Evolutionary conservation across 2,888 invertebrate species (phyloP), one percentile per base, ranked within the genome.

Genomic region (Fragum sueziense): DNA sequence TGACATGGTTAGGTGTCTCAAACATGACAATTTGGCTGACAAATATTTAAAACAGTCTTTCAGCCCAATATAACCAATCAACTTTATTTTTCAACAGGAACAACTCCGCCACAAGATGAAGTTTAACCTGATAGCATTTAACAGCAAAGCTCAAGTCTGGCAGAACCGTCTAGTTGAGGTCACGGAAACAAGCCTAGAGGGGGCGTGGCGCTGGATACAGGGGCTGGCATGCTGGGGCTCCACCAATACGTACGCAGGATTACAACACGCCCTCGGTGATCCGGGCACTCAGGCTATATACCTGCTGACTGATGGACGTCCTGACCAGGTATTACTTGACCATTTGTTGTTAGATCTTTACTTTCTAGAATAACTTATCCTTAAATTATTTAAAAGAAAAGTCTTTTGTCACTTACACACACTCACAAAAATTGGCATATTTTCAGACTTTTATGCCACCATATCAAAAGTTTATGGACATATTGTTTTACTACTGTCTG

Each of bases 71-170:
- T n/a, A n/a, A n/a, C n/a, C n/a, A n/a, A n/a, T n/a, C n/a, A n/a
- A n/a, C n/a, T n/a, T 9, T 37, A 6, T 37, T 14, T 37, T 20
- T 47, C 17, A 9, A 29, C 84, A 93, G 93, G 93, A 93, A 76
- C 93, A 93, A 88, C 82, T 93, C 27, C 86, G 91, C 34, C 92
- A 92, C 88, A 93, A 93, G 83, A 90, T 90, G 88, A 91, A 90
- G 84, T 89, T 93, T 82, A 93, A 93, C 81, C 76, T 93, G 14
- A 86, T 93, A 37, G 89, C 90, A 33, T 93, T 93, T 84, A 91
- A 92, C 86, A 87, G 87, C 4, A 90, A 88, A 62, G 89, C 89
- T 1, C 84, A 79, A 62, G 84, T 90, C 0, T 93, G 93, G 93
- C 88, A 91, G 78, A 91, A 92, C 72, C 85, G 91, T 14, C 83